Percentiles rank a stretch among this genome's conserved stretches.
Evolutionary conservation across 2,888 invertebrate species (phyloP).

Genomic region (Galeopsomyia nigrocyanea): DNA sequence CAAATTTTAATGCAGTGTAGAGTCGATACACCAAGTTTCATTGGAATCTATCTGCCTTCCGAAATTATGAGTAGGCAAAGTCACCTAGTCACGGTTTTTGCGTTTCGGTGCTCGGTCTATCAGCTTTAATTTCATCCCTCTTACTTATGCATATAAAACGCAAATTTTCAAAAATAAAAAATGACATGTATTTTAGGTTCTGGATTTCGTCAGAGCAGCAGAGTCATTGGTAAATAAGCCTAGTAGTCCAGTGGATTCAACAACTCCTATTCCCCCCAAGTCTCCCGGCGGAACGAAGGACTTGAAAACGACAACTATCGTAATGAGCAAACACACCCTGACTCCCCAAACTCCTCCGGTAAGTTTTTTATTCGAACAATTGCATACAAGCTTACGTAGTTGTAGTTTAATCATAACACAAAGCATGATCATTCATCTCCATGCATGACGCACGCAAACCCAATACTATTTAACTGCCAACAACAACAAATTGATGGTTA

Average conservation of each 20-base stretch:
- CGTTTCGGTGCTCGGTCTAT: too few relatives aligned
- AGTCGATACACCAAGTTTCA: too few relatives aligned
- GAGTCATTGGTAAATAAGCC: constrained; percentile 80
- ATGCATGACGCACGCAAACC: constrained; percentile 41
- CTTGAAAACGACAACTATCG: constrained; percentile 90
- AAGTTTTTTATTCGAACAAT: constrained; percentile 61
- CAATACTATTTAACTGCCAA: not conserved
- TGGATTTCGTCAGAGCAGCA: constrained; percentile 92
- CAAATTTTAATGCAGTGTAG: too few relatives aligned
- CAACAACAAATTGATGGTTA: constrained; percentile 10
- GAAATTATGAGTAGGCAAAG: too few relatives aligned
- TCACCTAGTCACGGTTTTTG: too few relatives aligned
- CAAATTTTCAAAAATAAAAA: too few relatives aligned
- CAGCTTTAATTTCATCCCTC: too few relatives aligned
- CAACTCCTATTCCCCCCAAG: constrained; percentile 76
- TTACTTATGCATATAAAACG: too few relatives aligned
- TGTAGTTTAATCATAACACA: constrained; percentile 24
- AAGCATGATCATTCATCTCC: constrained; percentile 36
- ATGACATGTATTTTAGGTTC: constrained; percentile 72
- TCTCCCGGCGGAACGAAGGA: constrained; percentile 80
- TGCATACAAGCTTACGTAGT: not conserved
- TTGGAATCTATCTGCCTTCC: too few relatives aligned
- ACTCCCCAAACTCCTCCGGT: constrained; percentile 79
- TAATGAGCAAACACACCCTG: constrained; percentile 93
- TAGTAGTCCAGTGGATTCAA: constrained; percentile 70